Percentiles rank a stretch among this genome's conserved stretches.
These are phyloP conservation scores for Psix sp. DNA, from an alignment of 1,140 invertebrate genomes.

Conservation along the genomic window DNA sequence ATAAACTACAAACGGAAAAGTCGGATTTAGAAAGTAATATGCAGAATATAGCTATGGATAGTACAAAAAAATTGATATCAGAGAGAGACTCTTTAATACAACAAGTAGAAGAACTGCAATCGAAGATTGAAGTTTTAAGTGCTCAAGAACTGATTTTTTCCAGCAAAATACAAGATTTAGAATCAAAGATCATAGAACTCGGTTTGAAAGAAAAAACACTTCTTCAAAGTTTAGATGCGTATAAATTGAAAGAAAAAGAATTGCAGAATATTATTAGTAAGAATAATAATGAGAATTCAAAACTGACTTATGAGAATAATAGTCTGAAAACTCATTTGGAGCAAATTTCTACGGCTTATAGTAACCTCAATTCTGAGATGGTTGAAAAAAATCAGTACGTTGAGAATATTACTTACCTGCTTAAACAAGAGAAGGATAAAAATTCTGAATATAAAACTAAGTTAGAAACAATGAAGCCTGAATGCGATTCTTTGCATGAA, in stretches of 20 bases:
- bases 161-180: no score
- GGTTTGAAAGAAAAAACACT: conserved; percentile 30
- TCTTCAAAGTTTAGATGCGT: conserved; percentile 39
- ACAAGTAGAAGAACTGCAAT: conserved; percentile 55
- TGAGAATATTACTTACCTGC: conserved; percentile 59
- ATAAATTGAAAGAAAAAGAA: conserved; percentile 60
- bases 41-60: conserved; percentile 14
- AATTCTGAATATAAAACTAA: conserved; percentile 69
- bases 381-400: conserved; percentile 54
- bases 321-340: conserved; percentile 53
- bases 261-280: conserved; percentile 62
- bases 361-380: conserved; percentile 54
- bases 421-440: conserved; percentile 70
- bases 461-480: conserved; percentile 64
- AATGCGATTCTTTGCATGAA: conserved; percentile 64
- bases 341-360: conserved; percentile 48
- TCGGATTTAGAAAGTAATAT: conserved; percentile 34
- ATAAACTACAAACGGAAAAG: conserved; percentile 66
- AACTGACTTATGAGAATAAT: conserved; percentile 31
- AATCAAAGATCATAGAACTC: no score
- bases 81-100: conserved; percentile 56
- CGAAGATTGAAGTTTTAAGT: conserved; percentile 19
- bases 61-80: conserved; percentile 47
- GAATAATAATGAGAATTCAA: conserved; percentile 52
- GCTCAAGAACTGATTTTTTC: no score